Conservation (phyloP, 2,113 vertebrate species). For the Anseranas semipalmata region DNA sequence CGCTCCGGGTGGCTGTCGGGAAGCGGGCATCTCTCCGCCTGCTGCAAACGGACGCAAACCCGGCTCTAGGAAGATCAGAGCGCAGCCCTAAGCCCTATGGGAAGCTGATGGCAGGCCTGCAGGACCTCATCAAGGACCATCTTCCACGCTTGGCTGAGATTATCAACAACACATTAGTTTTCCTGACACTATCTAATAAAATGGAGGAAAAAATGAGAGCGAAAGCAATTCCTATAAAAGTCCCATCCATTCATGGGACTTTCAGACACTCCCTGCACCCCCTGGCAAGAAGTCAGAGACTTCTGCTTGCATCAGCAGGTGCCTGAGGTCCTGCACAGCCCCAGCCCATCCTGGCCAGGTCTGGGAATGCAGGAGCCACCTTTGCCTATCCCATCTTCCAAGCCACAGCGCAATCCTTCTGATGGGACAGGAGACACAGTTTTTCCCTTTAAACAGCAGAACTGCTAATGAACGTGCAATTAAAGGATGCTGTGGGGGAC, state of each 20-base stretch:
- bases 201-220: background rate
- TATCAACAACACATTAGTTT: background rate
- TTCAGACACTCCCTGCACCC: background rate
- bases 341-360: background rate
- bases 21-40: background rate
- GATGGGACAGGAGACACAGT: background rate
- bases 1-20: background rate
- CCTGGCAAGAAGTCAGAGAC: background rate
- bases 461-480: background rate
- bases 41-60: background rate
- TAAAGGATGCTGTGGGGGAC: accelerated
- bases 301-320: background rate
- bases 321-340: background rate
- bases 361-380: background rate
- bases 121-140: background rate
- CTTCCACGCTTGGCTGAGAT: background rate
- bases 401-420: background rate
- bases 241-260: background rate
- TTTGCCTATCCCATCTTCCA: background rate
- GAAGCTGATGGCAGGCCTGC: background rate
- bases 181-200: background rate
- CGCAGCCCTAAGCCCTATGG: background rate
- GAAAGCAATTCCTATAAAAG: background rate
- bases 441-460: background rate
- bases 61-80: background rate